These are phyloP conservation scores for Agrotis segetum DNA, from an alignment of 2,888 invertebrate species.

Conservation along the genomic window DNA sequence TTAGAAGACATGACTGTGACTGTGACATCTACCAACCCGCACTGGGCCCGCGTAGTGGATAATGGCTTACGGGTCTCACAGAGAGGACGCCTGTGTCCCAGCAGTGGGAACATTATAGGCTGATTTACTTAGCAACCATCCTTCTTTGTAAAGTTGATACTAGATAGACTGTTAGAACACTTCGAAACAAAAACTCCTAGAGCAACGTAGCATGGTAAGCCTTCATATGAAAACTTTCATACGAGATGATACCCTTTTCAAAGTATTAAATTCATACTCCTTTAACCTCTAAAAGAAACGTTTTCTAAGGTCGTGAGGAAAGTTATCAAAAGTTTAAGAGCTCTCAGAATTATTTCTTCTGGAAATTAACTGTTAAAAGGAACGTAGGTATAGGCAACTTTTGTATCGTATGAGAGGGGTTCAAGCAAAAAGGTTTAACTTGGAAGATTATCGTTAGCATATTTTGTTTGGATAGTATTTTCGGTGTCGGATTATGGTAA, in stretches of 20 bases:
- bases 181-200: constrained; percentile 25
- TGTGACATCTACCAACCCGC: too few relatives aligned
- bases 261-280: constrained; percentile 50
- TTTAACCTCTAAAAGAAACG: constrained; percentile 35
- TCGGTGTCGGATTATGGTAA: constrained; percentile 49
- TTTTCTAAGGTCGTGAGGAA: constrained; percentile 31
- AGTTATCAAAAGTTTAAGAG: constrained; percentile 47
- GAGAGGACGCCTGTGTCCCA: too few relatives aligned
- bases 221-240: constrained; percentile 37
- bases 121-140: neutral
- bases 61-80: too few relatives aligned
- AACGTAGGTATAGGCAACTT: constrained; percentile 1
- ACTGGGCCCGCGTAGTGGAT: too few relatives aligned
- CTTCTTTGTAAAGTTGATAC: neutral
- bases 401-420: neutral
- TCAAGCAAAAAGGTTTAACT: constrained; percentile 47
- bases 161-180: neutral
- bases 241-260: constrained; percentile 39
- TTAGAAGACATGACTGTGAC: too few relatives aligned
- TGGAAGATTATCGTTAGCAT: constrained; percentile 62
- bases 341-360: constrained; percentile 41
- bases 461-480: constrained; percentile 1
- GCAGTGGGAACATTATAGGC: too few relatives aligned
- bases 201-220: constrained; percentile 4
- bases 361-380: constrained; percentile 32